These are phyloP conservation scores for Lochmaea capreae DNA, from an alignment of 2,888 invertebrate species.

Conservation along the genomic window DNA sequence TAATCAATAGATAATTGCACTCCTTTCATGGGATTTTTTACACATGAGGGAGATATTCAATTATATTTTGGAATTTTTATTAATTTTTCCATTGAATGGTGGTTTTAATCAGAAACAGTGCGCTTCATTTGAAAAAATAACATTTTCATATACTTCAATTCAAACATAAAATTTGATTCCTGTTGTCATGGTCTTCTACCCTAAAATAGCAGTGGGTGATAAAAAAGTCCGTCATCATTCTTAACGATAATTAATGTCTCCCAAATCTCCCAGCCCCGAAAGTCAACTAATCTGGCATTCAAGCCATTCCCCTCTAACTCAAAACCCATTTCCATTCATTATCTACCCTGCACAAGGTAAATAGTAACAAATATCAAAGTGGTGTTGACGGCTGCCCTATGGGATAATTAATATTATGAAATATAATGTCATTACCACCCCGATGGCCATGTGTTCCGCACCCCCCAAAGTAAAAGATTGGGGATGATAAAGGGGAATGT, in stretches of 20 bases:
- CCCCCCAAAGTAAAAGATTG: constrained; percentile 40
- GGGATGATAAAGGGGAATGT: constrained; percentile 24
- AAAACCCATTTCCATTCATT: constrained; percentile 31
- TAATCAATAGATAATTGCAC: too few species aligned
- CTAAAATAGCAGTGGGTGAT: constrained; percentile 3
- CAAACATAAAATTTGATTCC: not conserved
- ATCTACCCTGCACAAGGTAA: constrained; percentile 38
- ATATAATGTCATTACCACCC: constrained; percentile 62
- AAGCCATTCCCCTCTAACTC: constrained; percentile 14
- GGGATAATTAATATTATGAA: constrained; percentile 62
- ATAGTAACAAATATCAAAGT: constrained; percentile 45
- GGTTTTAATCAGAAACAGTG: too few species aligned
- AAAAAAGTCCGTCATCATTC: constrained; percentile 15
- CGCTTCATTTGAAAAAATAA: too few species aligned
- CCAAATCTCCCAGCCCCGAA: constrained; percentile 1
- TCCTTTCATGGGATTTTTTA: too few species aligned
- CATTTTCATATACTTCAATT: too few species aligned
- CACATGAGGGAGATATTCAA: too few species aligned
- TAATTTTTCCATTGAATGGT: too few species aligned
- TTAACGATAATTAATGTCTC: constrained; percentile 28
- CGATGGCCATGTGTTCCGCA: constrained; percentile 59
- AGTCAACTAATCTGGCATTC: constrained; percentile 24
- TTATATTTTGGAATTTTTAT: too few species aligned
- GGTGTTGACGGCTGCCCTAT: constrained; percentile 42
- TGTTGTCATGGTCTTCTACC: not conserved